Evolutionary conservation across 2,797 vertebrate species (phyloP).

Genomic region (Psittacula echo): DNA sequence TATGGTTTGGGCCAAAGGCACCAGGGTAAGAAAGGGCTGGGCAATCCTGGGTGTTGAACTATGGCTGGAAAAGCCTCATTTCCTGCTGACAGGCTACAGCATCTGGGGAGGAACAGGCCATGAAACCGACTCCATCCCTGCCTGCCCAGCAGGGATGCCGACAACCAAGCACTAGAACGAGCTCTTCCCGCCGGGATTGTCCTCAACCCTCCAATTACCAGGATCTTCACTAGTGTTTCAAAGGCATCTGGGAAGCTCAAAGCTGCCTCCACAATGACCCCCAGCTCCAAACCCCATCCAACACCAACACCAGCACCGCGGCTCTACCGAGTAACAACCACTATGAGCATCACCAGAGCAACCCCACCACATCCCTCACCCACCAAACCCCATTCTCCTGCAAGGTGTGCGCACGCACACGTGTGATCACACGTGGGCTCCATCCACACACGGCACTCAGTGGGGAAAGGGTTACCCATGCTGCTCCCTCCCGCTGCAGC

Average conservation of each 20-base stretch:
- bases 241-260: neutral
- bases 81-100: neutral
- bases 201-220: rapidly evolving
- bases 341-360: rapidly evolving
- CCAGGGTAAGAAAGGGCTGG: neutral
- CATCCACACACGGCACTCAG: rapidly evolving
- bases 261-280: neutral
- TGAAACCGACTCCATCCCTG: neutral
- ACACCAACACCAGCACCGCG: neutral
- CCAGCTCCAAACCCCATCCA: neutral
- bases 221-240: rapidly evolving
- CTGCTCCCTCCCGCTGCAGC: rapidly evolving
- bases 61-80: rapidly evolving
- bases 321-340: rapidly evolving
- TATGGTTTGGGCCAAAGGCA: neutral
- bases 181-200: neutral
- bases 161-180: rapidly evolving
- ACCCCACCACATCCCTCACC: rapidly evolving
- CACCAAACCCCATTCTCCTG: rapidly evolving
- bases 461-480: rapidly evolving
- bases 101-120: neutral
- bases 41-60: neutral
- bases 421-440: neutral
- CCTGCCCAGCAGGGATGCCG: neutral
- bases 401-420: neutral